Conservation (phyloP, 53 echinoderm and acorn worm genomes). For the Apostichopus leukothele region DNA sequence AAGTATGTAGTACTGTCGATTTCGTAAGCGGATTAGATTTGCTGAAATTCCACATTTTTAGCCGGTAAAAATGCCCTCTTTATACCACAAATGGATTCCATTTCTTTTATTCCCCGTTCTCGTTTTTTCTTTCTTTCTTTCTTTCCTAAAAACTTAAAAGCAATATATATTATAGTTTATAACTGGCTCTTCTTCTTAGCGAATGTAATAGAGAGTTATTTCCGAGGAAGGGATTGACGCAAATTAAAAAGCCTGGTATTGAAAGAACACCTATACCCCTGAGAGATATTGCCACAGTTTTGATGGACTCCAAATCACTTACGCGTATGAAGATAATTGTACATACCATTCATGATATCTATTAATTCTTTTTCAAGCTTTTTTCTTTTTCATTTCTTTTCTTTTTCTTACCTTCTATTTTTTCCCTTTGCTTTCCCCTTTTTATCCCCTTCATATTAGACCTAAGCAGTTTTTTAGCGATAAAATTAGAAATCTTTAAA, state of each 20-base stretch:
- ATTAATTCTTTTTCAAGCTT: background rate
- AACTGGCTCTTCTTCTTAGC: no score
- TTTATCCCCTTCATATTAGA: background rate
- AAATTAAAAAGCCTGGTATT: background rate
- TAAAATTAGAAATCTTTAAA: no score
- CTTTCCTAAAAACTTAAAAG: no score
- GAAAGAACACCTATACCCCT: constrained; percentile 5
- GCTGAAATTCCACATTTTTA: background rate
- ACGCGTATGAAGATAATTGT: background rate
- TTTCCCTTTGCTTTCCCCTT: background rate
- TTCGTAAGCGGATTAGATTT: background rate
- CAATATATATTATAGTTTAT: no score
- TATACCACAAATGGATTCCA: background rate
- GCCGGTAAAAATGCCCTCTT: constrained; percentile 10
- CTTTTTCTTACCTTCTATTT: no score
- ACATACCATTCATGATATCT: constrained; percentile 3
- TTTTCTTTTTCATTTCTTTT: background rate
- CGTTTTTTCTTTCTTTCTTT: background rate
- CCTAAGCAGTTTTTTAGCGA: background rate
- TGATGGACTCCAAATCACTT: constrained; percentile 11
- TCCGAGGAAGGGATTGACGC: background rate
- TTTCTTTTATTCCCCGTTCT: background rate
- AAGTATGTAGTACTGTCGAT: background rate
- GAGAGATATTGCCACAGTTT: constrained; percentile 40
- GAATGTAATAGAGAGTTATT: background rate